Base-by-base conservation (phyloP, 1,140 invertebrate species). In the Oreohelix idahoensis region DNA sequence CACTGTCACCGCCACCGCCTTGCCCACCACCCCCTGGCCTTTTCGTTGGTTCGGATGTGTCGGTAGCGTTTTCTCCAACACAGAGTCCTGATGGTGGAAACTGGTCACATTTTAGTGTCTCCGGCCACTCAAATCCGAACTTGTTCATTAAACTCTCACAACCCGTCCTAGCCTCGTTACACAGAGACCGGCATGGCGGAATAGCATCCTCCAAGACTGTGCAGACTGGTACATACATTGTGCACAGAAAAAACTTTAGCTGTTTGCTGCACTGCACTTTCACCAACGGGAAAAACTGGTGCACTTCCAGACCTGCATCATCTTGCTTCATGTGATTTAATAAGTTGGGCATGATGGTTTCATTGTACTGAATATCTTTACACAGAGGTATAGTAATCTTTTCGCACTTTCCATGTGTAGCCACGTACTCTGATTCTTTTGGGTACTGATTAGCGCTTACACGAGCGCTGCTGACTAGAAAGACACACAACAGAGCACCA, bases 291-390 rank as follows among this genome's bases (percentile, higher is more conserved):
- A 96, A 96, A 91, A 97, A 99, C 90, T 98, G 96, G 91, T 98
- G 96, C 0, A 99, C 95, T 88, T 99, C 97, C 76, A 96, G 93
- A 0, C 96, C 97, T 32, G 98, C 98, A 87, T 99, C 98, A 88
- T 98, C 97, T 93, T 99, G 98, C 87, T 96, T 98, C 77, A 96
- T 95, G 89, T 99, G 98, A 79, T 96, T 96, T 85, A 99, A 93
- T 49, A 98, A 90, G 93, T 99, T 99, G 5, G 98, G 98, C 95
- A 98, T 97, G 81, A 98, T 98, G 0, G 98, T 99, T 92, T 96
- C 94, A 92, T 99, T 99, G 92, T 99, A 99, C 49, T 95, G 95
- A 79, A 99, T 96, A 89, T 98, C 96, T 92, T 95, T 95, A 93
- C 98, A 99, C 87, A 98, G 94, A 20, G 96, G 96, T 83, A 99